A percentile compares a stretch with the other conserved stretches of the same genome.
These are phyloP conservation scores for Callithrix jacchus DNA, from an alignment of 2,113 vertebrate genomes.

Conservation along the genomic window DNA sequence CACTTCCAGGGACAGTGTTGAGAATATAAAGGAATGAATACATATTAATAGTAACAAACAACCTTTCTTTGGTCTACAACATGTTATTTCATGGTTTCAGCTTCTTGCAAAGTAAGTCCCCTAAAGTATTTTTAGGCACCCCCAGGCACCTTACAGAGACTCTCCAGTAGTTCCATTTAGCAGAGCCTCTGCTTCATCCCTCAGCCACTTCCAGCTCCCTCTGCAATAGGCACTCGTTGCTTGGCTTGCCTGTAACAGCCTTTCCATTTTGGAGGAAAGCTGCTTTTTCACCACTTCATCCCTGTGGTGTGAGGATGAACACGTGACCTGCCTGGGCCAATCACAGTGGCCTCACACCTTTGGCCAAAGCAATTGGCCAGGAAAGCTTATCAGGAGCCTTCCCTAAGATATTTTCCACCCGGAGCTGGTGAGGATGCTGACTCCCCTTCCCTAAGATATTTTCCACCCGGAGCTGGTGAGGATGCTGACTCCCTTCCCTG, in stretches of 20 bases:
- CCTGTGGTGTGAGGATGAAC: neutral
- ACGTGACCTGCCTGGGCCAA: neutral
- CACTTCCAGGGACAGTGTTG: no score
- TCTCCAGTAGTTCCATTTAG: no score
- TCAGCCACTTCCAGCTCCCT: neutral
- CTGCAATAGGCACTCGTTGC: no score
- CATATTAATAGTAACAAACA: neutral
- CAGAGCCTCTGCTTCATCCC: neutral
- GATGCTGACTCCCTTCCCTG: neutral
- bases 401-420: neutral
- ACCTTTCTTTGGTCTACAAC: neutral
- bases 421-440: neutral
- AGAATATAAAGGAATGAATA: no score
- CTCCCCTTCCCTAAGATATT: neutral
- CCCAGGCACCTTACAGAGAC: neutral
- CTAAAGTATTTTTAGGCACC: neutral
- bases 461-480: neutral
- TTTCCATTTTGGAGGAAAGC: neutral
- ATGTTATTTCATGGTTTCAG: neutral
- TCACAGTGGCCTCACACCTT: neutral
- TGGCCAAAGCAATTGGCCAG: neutral
- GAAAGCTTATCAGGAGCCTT: no score
- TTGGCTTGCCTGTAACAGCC: no score
- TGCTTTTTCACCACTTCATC: neutral
- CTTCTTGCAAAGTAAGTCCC: neutral